Evolutionary conservation across 1,140 invertebrate genomes (phyloP), one percentile per base, ranked within the genome.

Genomic region (Heterodera carotae): DNA sequence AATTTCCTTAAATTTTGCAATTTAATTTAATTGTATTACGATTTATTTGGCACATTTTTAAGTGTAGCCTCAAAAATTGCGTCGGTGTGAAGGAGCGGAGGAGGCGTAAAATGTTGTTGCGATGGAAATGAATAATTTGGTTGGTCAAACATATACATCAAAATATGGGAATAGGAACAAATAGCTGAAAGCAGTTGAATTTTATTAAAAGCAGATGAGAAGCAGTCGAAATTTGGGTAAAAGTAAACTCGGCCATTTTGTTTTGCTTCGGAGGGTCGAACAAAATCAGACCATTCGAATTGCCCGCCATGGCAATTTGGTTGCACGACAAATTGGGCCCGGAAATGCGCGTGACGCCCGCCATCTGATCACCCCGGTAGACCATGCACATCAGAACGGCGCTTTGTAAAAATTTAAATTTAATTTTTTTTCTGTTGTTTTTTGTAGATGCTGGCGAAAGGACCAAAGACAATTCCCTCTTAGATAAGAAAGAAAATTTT

Each of bases 121-220:
- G 70, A 70, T 1, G 75, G 90, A 7, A 93, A 92, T 84, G 94
- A 90, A 85, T 95, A 94, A 43, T 43, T 95, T 15, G 97, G 96
- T 60, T 98, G 90, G 89, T 99, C 97, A 5, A 96, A 96, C 96
- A 99, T 99, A 86, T 99, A 99, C 88, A 98, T 98, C 15, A 99
- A 90, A 64, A 91, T 90, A 75, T 88, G 87, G 88, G 82, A 31
- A 89, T 96, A 99, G 33, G 94, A 93, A 86, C 94, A 94, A 88
- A 94, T 94, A 34, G 72, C 59, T 66, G 2, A 27, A 34, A 56
- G 22, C 15, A 27, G 29, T 34, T 18, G 15, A 4, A 69, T 69
- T 39, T n/a, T n/a, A n/a, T n/a, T n/a, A n/a, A n/a, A n/a, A n/a
- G n/a, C n/a, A n/a, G n/a, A 74, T 62, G 64, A 18, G 60, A 48